phyloP scores from a whole-genome alignment of 1,140 invertebrate genomes.

The Globodera ellingtonae region DNA sequence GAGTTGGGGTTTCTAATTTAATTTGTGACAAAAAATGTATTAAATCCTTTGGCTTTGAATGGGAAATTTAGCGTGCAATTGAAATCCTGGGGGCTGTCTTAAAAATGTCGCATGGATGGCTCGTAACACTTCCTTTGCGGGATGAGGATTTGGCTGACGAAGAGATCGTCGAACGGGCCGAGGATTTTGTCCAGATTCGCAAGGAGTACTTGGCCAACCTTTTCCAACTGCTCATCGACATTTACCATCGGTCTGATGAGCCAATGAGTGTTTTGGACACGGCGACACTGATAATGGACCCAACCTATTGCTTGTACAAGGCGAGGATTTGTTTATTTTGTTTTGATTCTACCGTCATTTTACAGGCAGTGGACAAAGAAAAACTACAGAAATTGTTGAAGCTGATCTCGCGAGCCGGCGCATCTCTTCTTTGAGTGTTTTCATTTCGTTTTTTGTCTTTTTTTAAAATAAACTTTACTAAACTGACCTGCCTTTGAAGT shows the following conservation, averaged over 20 bases:
- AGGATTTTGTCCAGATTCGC: conserved; percentile 41
- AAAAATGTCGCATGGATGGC: conserved; percentile 36
- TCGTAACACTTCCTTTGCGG: conserved; percentile 14
- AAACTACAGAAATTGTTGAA: conserved; percentile 33
- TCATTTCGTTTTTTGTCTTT: too few species aligned
- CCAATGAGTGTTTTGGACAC: conserved; percentile 39
- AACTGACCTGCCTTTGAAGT: too few species aligned
- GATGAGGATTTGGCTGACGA: conserved; percentile 29
- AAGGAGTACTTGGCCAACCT: conserved; percentile 40
- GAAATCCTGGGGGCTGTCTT: conserved; percentile 44
- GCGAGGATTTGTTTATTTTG: not conserved
- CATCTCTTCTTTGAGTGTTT: conserved; percentile 10
- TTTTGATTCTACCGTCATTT: not conserved
- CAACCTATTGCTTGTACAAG: conserved; percentile 37
- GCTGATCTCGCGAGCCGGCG: conserved; percentile 12
- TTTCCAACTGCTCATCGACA: conserved; percentile 34
- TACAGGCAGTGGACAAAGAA: conserved; percentile 19
- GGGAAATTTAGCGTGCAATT: conserved; percentile 33
- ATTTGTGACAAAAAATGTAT: not conserved
- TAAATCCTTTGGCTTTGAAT: not conserved
- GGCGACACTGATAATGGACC: conserved; percentile 45
- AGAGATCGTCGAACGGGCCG: conserved; percentile 24
- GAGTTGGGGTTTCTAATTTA: not conserved
- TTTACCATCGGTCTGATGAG: conserved; percentile 40
- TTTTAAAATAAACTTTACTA: not conserved